phyloP scores from a whole-genome alignment of 2,888 invertebrate genomes.

The Tipula unca region DNA sequence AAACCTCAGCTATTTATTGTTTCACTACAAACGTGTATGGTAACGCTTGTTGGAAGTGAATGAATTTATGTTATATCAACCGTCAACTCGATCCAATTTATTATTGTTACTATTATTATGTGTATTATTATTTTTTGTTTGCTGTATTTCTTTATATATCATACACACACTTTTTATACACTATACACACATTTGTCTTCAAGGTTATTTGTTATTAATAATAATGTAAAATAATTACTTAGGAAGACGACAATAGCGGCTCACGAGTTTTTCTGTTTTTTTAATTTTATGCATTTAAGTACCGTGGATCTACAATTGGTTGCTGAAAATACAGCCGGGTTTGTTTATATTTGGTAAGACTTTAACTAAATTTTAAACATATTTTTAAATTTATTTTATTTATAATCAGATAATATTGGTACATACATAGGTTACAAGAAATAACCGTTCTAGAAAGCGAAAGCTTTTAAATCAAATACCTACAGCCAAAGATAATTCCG shows the following conservation, averaged over 20 bases:
- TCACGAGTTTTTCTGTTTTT: not conserved
- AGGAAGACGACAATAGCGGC: not conserved
- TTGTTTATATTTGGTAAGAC: too few relatives aligned
- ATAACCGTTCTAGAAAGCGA: too few relatives aligned
- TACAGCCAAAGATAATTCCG: too few relatives aligned
- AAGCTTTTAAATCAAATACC: too few relatives aligned
- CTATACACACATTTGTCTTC: not conserved
- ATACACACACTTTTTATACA: not conserved
- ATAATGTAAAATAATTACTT: not conserved
- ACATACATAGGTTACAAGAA: too few relatives aligned
- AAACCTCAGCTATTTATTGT: not conserved
- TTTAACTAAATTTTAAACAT: too few relatives aligned
- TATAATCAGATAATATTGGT: too few relatives aligned
- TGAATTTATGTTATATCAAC: not conserved
- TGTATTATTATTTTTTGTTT: not conserved
- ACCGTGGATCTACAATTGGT: too few relatives aligned
- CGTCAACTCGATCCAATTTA: not conserved
- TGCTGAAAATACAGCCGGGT: too few relatives aligned
- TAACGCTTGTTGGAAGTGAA: not conserved
- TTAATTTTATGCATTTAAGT: not conserved
- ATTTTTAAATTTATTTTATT: too few relatives aligned
- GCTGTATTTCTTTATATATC: not conserved
- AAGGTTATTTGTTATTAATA: not conserved
- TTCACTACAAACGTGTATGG: not conserved
- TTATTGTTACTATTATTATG: not conserved